These are phyloP conservation scores for Pseudanteris insignis DNA, from an alignment of 2,888 invertebrate genomes.

Conservation along the genomic window DNA sequence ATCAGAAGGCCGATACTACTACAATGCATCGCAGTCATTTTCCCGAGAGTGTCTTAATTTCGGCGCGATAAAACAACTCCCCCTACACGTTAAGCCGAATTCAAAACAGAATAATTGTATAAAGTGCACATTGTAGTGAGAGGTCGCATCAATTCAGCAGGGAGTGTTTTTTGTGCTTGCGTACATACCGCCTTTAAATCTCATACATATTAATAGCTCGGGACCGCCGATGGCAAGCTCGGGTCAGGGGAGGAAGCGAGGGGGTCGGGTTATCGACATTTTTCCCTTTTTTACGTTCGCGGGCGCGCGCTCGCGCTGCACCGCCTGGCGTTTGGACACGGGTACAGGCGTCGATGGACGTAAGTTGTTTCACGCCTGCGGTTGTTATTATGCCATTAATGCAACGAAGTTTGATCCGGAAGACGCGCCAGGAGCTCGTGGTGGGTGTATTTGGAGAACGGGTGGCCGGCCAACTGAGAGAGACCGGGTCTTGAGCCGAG, in stretches of 20 bases:
- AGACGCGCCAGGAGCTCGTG: constrained; percentile 36
- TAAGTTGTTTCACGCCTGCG: constrained; percentile 57
- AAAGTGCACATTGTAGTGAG: constrained; percentile 5
- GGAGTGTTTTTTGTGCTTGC: constrained; percentile 28
- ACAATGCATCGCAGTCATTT: not conserved
- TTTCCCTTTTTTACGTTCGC: no score
- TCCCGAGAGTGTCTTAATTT: not conserved
- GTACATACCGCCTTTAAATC: constrained; percentile 51
- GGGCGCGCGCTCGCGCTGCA: constrained; percentile 18
- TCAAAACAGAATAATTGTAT: constrained; percentile 17
- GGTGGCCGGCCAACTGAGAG: constrained; percentile 32
- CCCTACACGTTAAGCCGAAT: not conserved
- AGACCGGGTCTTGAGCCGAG: constrained; percentile 33
- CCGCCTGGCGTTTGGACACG: constrained; percentile 54
- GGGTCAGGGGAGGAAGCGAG: constrained; percentile 43
- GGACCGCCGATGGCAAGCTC: not conserved
- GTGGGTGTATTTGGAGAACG: constrained; percentile 30
- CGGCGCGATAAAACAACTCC: no score
- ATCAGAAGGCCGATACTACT: no score
- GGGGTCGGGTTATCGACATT: constrained; percentile 53
- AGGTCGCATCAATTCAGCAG: constrained; percentile 10
- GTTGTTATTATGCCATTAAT: constrained; percentile 66
- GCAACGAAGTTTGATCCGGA: constrained; percentile 62
- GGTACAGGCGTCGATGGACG: constrained; percentile 53
- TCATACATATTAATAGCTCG: constrained; percentile 64